A percentile compares a stretch with the other conserved stretches of the same genome.
Conservation (phyloP, 53 echinoderm and acorn worm species). For the Patiria pectinifera region DNA sequence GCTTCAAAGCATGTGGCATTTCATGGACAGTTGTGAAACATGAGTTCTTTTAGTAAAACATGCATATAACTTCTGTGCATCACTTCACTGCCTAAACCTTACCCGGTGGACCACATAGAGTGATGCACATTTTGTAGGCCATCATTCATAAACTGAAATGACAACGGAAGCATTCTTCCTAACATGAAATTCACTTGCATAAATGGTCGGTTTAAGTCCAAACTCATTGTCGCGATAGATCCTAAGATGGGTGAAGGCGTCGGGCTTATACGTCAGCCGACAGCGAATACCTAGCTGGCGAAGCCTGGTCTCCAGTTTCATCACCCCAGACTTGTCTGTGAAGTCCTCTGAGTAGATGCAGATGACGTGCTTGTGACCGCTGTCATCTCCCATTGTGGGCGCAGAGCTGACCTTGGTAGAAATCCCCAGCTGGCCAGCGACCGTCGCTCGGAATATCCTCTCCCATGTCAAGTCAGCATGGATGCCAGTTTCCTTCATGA, state of each 20-base stretch:
- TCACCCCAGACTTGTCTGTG: slow-evolving; percentile 41
- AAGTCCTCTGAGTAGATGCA: slow-evolving; percentile 68
- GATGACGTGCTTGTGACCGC: slow-evolving; percentile 33
- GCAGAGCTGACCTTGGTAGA: slow-evolving; percentile 60
- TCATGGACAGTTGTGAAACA: too few relatives aligned
- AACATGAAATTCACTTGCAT: slow-evolving; percentile 40
- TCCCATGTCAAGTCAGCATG: slow-evolving; percentile 62
- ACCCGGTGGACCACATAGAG: too few relatives aligned
- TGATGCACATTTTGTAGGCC: not conserved
- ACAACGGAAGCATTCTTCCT: slow-evolving; percentile 23
- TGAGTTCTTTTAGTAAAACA: too few relatives aligned
- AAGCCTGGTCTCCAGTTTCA: slow-evolving; percentile 40
- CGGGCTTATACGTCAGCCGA: slow-evolving; percentile 64
- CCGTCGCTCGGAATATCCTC: slow-evolving; percentile 44
- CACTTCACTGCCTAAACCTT: too few relatives aligned
- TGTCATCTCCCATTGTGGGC: not conserved
- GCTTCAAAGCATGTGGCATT: too few relatives aligned
- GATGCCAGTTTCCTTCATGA: slow-evolving; percentile 19
- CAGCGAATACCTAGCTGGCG: slow-evolving; percentile 54
- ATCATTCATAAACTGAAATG: slow-evolving; percentile 2
- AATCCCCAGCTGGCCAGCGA: slow-evolving; percentile 40
- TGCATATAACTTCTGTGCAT: too few relatives aligned
- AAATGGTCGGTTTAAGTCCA: slow-evolving; percentile 38
- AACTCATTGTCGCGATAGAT: slow-evolving; percentile 62
- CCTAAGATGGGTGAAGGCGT: slow-evolving; percentile 62